Evolutionary conservation across 2,888 invertebrate genomes (phyloP), one percentile per base, ranked within the genome.

Genomic region (Apamea monoglypha): DNA sequence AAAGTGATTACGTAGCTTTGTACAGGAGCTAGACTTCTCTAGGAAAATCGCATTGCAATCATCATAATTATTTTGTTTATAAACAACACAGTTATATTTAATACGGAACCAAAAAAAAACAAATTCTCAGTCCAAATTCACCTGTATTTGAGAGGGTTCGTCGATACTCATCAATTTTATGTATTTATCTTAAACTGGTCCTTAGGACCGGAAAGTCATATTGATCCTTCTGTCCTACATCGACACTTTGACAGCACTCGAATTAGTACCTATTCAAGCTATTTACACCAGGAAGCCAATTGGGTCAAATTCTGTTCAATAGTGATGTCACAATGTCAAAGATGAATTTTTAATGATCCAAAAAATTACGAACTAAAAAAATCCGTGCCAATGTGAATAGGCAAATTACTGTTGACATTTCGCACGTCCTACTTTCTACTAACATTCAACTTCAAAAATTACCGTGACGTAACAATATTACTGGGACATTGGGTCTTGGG

Each of bases 401-500:
- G 84, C 87, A 87, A 87, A 88, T 90, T 89, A 90, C 86, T 88
- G 90, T 90, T 93, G 93, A 93, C 93, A 94, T 92, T 95, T 96
- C 96, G 93, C 95, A 96, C 95, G 96, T 92, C 92, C 95, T 87
- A 96, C 96, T 96, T 96, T 95, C 94, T 91, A 93, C 91, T 94
- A 95, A 94, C 96, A 95, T 95, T 95, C 94, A 95, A 95, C 94
- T 94, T 94, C 94, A 94, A 95, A 94, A 95, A 93, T 92, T 90
- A 90, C 91, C 90, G 90, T 96, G 94, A 96, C 92, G 94, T 94
- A 96, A 96, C 90, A 69, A 40, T 86, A 86, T 93, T 93, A 95
- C 93, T 96, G 94, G 96, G 95, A 95, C 96, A 96, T 96, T 95
- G 91, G 96, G 96, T 96, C 96, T 95, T 87, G 95, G 92, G 89